Conservation (phyloP, 2,797 vertebrate genomes). For the Glyptemys insculpta region DNA sequence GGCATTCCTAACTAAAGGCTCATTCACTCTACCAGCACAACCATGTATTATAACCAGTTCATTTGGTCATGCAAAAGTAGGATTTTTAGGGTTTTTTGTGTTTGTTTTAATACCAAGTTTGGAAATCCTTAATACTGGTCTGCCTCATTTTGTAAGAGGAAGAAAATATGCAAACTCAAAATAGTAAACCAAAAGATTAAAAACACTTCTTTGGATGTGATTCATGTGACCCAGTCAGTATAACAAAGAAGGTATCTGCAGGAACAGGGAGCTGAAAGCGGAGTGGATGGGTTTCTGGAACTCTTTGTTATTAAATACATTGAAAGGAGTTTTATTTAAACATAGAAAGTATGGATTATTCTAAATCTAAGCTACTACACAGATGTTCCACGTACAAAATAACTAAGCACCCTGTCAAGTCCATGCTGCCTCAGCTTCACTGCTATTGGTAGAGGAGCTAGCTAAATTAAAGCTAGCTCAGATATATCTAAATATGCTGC, state of each 20-base stretch:
- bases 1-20: background rate
- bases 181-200: background rate
- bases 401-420: background rate
- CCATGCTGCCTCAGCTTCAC: background rate
- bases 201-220: background rate
- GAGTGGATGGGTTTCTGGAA: background rate
- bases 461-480: background rate
- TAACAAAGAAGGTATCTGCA: background rate
- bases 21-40: background rate
- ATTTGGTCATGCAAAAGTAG: background rate
- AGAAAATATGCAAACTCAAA: background rate
- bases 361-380: background rate
- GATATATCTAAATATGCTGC: background rate
- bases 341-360: background rate
- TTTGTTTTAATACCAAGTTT: background rate
- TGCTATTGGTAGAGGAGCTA: background rate
- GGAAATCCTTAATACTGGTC: background rate
- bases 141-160: background rate
- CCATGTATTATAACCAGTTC: background rate
- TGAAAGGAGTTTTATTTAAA: background rate
- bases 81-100: background rate
- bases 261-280: background rate
- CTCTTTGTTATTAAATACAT: background rate
- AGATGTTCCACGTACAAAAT: background rate
- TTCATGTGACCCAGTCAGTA: background rate